A percentile compares a stretch with the other conserved stretches of the same genome.
Conservation (phyloP, 2,797 vertebrate genomes). For the Parambassis ranga region DNA sequence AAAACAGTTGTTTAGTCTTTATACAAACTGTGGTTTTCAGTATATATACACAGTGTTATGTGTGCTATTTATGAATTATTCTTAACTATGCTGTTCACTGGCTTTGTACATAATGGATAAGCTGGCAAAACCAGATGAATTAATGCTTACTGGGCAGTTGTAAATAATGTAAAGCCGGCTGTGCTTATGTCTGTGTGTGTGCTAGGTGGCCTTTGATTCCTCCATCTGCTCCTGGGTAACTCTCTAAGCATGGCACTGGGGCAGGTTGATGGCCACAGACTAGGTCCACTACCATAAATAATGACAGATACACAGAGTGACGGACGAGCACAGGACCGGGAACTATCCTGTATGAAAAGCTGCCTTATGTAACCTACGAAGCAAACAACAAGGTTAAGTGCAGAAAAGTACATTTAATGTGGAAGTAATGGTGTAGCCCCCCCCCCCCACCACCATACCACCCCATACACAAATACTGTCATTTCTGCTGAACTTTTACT, state of each 20-base stretch:
- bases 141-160: conserved; percentile 42
- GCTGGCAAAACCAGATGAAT: conserved; percentile 21
- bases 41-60: background rate
- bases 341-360: background rate
- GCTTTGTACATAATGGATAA: conserved; percentile 44
- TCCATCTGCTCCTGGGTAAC: conserved; percentile 61
- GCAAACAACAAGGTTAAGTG: background rate
- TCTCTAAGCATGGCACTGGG: conserved; percentile 40
- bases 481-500: too few species aligned
- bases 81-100: background rate
- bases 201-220: conserved; percentile 45
- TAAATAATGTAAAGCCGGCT: conserved; percentile 63
- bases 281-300: conserved; percentile 32
- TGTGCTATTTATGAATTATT: background rate
- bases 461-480: too few species aligned
- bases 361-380: background rate
- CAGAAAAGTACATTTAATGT: background rate
- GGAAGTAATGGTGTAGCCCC: too few species aligned
- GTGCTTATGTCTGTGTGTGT: background rate
- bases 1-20: too few species aligned
- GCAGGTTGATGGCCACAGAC: conserved; percentile 25
- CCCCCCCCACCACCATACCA: too few species aligned
- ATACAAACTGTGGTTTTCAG: background rate
- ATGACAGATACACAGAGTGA: conserved; percentile 21
- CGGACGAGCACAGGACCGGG: background rate